These are phyloP conservation scores for Sisor rabdophorus DNA, from an alignment of 2,113 vertebrate genomes.

Conservation along the genomic window DNA sequence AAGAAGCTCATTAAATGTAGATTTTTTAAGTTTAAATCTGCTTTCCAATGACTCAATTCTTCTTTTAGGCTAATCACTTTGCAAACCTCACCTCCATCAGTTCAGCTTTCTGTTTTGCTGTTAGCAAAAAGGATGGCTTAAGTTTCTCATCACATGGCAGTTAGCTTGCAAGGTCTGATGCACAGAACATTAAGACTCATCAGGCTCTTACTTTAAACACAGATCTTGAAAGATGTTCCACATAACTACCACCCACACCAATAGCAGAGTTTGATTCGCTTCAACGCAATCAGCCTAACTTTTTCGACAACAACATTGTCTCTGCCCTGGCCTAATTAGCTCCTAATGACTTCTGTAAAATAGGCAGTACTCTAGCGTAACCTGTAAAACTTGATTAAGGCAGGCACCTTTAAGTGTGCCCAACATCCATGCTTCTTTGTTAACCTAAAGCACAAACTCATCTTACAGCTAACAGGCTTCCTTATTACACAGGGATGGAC, in stretches of 20 bases:
- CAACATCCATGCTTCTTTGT: conserved; percentile 30
- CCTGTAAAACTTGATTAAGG: conserved; percentile 73
- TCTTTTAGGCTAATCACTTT: conserved; percentile 50
- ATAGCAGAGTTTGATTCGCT: conserved; percentile 46
- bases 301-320: conserved; percentile 68
- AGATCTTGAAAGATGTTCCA: conserved; percentile 2
- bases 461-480: not conserved
- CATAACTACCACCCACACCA: conserved; percentile 20
- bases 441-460: not conserved
- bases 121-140: conserved; percentile 7
- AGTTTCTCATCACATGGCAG: conserved; percentile 7
- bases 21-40: conserved; percentile 47
- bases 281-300: conserved; percentile 56
- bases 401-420: conserved; percentile 63
- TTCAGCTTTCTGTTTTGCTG: conserved; percentile 32
- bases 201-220: not conserved
- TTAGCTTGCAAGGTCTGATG: conserved; percentile 12
- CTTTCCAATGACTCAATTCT: conserved; percentile 32
- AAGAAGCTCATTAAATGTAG: conserved; percentile 52
- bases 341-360: conserved; percentile 69
- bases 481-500: conserved; percentile 1
- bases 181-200: conserved; percentile 2
- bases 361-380: conserved; percentile 64
- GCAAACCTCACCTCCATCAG: conserved; percentile 39
- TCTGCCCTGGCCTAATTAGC: conserved; percentile 63